Percentiles rank a stretch among this genome's conserved stretches.
These are phyloP conservation scores for Clepsis dumicolana DNA, from an alignment of 2,888 invertebrate species.

Conservation along the genomic window DNA sequence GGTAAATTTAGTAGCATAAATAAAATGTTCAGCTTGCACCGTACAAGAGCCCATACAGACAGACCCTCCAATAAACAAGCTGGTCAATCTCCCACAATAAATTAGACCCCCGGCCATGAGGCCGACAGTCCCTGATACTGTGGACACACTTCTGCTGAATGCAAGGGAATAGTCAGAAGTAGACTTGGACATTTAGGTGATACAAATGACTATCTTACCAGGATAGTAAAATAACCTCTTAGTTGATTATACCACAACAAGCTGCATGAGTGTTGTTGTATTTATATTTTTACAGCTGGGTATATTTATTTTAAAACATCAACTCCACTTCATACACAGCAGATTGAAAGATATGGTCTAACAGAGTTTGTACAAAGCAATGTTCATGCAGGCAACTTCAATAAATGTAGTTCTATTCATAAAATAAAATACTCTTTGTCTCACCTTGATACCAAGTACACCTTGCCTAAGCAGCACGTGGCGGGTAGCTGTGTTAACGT, in stretches of 20 bases:
- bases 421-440: slow-evolving; percentile 22
- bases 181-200: no score
- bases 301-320: no score
- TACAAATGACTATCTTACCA: no score
- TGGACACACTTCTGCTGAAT: no score
- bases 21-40: slow-evolving; percentile 72
- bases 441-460: slow-evolving; percentile 91
- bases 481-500: slow-evolving; percentile 98
- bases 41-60: slow-evolving; percentile 75
- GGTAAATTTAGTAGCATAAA: no score
- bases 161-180: no score
- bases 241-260: no score
- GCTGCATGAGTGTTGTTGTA: no score
- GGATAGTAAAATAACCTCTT: no score
- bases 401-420: not conserved
- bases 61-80: slow-evolving; percentile 79
- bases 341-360: no score
- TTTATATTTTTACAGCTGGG: no score
- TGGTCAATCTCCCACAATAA: slow-evolving; percentile 74
- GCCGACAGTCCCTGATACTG: slow-evolving; percentile 78
- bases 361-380: not conserved
- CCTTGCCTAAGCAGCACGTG: slow-evolving; percentile 98
- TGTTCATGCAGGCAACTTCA: not conserved
- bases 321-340: no score
- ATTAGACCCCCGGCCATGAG: slow-evolving; percentile 73